A percentile compares a stretch with the other conserved stretches of the same genome.
Conservation (phyloP, 2,113 vertebrate species). For the Romanogobio albipinnatus region DNA sequence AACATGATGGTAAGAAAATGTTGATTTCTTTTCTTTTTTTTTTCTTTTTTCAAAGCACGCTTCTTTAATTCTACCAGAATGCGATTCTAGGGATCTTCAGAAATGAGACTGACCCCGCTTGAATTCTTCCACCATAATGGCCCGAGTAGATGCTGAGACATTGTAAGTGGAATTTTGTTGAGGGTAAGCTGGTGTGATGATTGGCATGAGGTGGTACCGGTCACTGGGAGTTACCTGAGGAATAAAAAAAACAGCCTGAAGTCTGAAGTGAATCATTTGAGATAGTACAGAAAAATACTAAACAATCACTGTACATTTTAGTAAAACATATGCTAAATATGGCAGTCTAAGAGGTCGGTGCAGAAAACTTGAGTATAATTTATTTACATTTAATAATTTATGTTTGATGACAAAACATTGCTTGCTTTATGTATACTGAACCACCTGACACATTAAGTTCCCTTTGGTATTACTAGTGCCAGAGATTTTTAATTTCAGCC, state of each 20-base stretch:
- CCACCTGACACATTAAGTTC: too few species aligned
- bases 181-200: slow-evolving; percentile 94
- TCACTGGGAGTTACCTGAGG: slow-evolving; percentile 85
- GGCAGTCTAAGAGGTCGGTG: background rate
- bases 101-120: slow-evolving; percentile 82
- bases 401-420: background rate
- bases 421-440: background rate
- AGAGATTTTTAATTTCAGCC: too few species aligned
- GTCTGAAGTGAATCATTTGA: background rate
- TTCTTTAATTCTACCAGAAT: background rate
- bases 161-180: slow-evolving; percentile 95
- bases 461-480: too few species aligned
- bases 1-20: background rate
- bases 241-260: slow-evolving; percentile 28
- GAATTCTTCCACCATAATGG: slow-evolving; percentile 91
- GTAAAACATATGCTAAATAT: background rate
- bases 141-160: slow-evolving; percentile 87
- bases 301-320: background rate
- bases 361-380: background rate
- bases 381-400: background rate
- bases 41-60: background rate
- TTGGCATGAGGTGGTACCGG: slow-evolving; percentile 93
- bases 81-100: background rate
- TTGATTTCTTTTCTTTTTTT: background rate
- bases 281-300: background rate